Base-by-base conservation (phyloP, 2,797 vertebrate genomes). In the Aldrovandia affinis region DNA sequence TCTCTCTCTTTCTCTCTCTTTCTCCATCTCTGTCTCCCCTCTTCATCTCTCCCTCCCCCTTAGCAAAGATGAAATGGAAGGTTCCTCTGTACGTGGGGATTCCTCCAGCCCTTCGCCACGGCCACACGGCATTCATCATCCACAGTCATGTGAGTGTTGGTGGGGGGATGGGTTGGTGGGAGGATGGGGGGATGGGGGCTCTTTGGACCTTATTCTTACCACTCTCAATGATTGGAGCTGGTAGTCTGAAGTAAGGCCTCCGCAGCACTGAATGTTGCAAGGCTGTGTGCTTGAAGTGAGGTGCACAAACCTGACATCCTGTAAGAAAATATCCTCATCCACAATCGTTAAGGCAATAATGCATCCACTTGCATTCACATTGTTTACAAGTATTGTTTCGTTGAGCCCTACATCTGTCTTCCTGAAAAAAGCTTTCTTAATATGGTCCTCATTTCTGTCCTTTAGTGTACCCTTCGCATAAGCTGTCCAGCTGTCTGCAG, bases 31-130 rank as follows among this genome's bases (percentile, higher is more conserved):
- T n/a, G n/a, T n/a, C n/a, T n/a, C n/a, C n/a, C n/a, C n/a, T n/a
- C 28, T 12, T 65, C 22, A 42, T 82, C 25, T 80, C 44, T 36
- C 20, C 63, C 28, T 73, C 63, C 88, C 87, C 88, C 61, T 68
- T 83, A 96, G 95, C 91, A 78, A 96, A 96, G 85, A 94, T 93
- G 87, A 97, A 96, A 90, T 96, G 95, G 94, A 97, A 97, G 86
- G 91, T 95, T 36, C 93, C 94, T 20, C 91, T 97, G 84, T 96
- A 96, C 25, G 85, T 95, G 1, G 94, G 95, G 68, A 93, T 96
- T 75, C 94, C 95, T 77, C 95, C 94, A 0, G 82, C 85, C 44
- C 92, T 90, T 85, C 94, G 94, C 3, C 91, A 95, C 0, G 90
- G 87, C 81, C 95, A 96, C 89, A 85, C 91, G 0, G 84, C 95